These are phyloP conservation scores for Onchidella celtica DNA, from an alignment of 2,888 invertebrate species.

Conservation along the genomic window DNA sequence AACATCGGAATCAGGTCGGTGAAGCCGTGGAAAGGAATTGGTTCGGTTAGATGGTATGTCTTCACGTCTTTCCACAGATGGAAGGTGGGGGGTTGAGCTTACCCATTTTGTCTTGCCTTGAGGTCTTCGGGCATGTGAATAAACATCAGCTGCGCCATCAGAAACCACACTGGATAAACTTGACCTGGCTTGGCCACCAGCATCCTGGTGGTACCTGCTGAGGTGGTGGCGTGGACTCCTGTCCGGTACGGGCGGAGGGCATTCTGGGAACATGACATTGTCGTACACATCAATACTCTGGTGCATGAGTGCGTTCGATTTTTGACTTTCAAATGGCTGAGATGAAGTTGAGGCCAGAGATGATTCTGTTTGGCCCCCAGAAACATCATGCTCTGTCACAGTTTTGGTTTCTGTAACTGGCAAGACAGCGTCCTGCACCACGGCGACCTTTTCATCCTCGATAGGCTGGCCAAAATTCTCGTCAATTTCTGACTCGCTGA, in stretches of 20 bases:
- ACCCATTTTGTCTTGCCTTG: slow-evolving; percentile 13
- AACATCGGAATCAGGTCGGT: background rate
- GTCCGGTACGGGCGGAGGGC: background rate
- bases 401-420: no score
- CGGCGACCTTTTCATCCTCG: background rate
- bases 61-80: background rate
- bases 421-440: background rate
- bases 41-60: background rate
- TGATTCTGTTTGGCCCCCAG: background rate
- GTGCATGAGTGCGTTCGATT: background rate
- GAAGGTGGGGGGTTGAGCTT: slow-evolving; percentile 37
- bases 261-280: slow-evolving; percentile 13
- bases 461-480: background rate
- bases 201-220: background rate
- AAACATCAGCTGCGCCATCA: slow-evolving; percentile 3
- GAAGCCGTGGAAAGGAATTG: slow-evolving; percentile 24
- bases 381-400: no score
- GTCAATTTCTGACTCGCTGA: slow-evolving; percentile 28
- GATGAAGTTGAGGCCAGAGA: background rate
- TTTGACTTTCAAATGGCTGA: background rate
- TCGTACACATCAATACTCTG: slow-evolving; percentile 20
- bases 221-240: background rate
- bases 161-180: slow-evolving; percentile 31
- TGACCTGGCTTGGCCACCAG: background rate
- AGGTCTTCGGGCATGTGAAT: background rate